A percentile compares a stretch with the other conserved stretches of the same genome.
phyloP scores from a whole-genome alignment of 2,888 invertebrate species.

The Erebia epiphron region DNA sequence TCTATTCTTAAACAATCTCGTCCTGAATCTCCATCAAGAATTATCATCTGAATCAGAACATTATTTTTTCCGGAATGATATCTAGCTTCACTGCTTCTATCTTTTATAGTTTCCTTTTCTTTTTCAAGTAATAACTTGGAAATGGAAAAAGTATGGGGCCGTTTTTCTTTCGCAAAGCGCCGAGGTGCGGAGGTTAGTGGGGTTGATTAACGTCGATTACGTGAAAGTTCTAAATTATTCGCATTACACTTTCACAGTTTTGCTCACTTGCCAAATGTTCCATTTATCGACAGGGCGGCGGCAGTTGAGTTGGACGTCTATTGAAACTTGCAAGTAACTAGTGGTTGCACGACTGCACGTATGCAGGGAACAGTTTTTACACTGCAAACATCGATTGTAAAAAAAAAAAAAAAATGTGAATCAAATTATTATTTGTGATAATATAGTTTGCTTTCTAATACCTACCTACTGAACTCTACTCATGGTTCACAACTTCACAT shows the following conservation, averaged over 20 bases:
- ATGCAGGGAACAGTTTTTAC: slow-evolving; percentile 25
- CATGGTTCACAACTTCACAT: too few species aligned
- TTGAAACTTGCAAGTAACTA: slow-evolving; percentile 31
- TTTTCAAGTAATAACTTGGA: not conserved
- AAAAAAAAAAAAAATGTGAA: slow-evolving; percentile 22
- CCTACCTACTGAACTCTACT: too few species aligned
- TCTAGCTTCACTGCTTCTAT: too few species aligned
- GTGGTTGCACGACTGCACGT: slow-evolving; percentile 25
- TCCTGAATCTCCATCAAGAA: too few species aligned
- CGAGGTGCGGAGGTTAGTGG: slow-evolving; percentile 10
- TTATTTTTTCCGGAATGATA: too few species aligned
- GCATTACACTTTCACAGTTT: slow-evolving; percentile 39
- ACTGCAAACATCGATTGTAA: slow-evolving; percentile 19
- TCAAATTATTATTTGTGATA: slow-evolving; percentile 9
- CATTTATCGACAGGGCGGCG: slow-evolving; percentile 36
- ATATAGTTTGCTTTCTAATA: not conserved
- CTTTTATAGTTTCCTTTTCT: too few species aligned
- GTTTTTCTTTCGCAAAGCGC: not conserved
- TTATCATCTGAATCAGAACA: too few species aligned
- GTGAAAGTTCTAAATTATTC: slow-evolving; percentile 38
- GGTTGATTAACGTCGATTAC: slow-evolving; percentile 35
- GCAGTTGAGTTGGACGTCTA: slow-evolving; percentile 34
- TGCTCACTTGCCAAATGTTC: slow-evolving; percentile 36
- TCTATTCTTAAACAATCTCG: too few species aligned
- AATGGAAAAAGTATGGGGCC: slow-evolving; percentile 4